Percentiles rank a stretch among this genome's conserved stretches.
phyloP scores from a whole-genome alignment of 1,140 invertebrate genomes.

The Ruditapes philippinarum region DNA sequence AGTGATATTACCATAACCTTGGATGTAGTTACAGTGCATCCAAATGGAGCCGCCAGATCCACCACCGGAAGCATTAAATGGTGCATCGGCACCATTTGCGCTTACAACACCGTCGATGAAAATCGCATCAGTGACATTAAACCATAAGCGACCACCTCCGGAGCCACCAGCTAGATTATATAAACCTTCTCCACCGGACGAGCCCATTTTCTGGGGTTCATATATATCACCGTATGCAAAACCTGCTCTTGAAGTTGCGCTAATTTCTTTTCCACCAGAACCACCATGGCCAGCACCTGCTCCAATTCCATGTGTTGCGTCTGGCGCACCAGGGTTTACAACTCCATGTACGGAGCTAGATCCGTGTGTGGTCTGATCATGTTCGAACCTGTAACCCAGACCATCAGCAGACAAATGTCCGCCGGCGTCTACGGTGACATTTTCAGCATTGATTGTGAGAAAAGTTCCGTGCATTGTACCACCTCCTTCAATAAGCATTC shows the following conservation, averaged over 20 bases:
- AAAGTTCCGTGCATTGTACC: slow-evolving; percentile 77
- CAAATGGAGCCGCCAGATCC: slow-evolving; percentile 81
- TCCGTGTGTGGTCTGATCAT: slow-evolving; percentile 73
- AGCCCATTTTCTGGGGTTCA: slow-evolving; percentile 79
- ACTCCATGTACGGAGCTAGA: slow-evolving; percentile 73
- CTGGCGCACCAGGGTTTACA: slow-evolving; percentile 77
- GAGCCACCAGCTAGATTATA: slow-evolving; percentile 67
- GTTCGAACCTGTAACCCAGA: slow-evolving; percentile 74
- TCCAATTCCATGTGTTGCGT: slow-evolving; percentile 58
- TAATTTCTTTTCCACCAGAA: slow-evolving; percentile 71
- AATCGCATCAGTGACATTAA: slow-evolving; percentile 81
- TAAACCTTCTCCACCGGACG: slow-evolving; percentile 72
- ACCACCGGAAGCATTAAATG: slow-evolving; percentile 70
- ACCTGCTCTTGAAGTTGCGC: slow-evolving; percentile 61
- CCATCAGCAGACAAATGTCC: slow-evolving; percentile 78
- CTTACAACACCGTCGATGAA: slow-evolving; percentile 79
- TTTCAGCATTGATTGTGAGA: slow-evolving; percentile 74
- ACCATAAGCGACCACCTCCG: slow-evolving; percentile 80
- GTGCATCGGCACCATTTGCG: slow-evolving; percentile 76
- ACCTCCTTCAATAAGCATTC: slow-evolving; percentile 78
- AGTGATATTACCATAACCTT: slow-evolving; percentile 79
- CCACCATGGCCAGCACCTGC: slow-evolving; percentile 79
- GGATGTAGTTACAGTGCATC: slow-evolving; percentile 79
- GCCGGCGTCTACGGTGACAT: slow-evolving; percentile 80
- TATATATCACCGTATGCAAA: slow-evolving; percentile 80